A percentile compares a stretch with the other conserved stretches of the same genome.
Evolutionary conservation across 2,888 invertebrate genomes (phyloP).

Genomic region (Plemyria rubiginata): DNA sequence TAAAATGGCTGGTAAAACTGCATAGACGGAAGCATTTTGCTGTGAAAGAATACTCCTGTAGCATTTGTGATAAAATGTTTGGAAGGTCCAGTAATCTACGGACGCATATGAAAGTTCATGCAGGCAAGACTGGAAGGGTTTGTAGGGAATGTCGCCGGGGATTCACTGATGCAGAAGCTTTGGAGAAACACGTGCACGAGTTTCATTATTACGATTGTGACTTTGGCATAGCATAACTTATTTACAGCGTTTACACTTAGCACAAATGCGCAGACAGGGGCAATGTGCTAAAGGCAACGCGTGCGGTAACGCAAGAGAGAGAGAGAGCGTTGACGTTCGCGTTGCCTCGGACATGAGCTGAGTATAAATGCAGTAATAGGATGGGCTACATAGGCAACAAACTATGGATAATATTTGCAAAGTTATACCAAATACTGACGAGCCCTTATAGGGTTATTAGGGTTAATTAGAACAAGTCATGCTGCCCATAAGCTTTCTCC

Average conservation of each 20-base stretch:
- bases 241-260: neutral
- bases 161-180: constrained; percentile 54
- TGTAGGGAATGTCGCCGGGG: constrained; percentile 65
- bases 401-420: no score
- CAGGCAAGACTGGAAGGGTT: constrained; percentile 62
- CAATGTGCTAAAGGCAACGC: neutral
- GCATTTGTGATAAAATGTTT: constrained; percentile 82
- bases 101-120: constrained; percentile 71
- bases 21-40: constrained; percentile 80
- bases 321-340: no score
- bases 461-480: no score
- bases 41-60: constrained; percentile 79
- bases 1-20: constrained; percentile 66
- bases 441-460: no score
- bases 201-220: constrained; percentile 54
- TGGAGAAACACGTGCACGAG: constrained; percentile 58
- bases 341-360: no score
- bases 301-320: no score
- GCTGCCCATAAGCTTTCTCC: no score
- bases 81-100: constrained; percentile 80
- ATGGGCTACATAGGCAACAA: no score
- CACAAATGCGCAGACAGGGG: no score
- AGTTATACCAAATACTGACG: no score
- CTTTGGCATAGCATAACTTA: constrained; percentile 24
- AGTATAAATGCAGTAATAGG: no score